Conservation (phyloP, 2,113 vertebrate genomes). For the Ranitomeya variabilis region DNA sequence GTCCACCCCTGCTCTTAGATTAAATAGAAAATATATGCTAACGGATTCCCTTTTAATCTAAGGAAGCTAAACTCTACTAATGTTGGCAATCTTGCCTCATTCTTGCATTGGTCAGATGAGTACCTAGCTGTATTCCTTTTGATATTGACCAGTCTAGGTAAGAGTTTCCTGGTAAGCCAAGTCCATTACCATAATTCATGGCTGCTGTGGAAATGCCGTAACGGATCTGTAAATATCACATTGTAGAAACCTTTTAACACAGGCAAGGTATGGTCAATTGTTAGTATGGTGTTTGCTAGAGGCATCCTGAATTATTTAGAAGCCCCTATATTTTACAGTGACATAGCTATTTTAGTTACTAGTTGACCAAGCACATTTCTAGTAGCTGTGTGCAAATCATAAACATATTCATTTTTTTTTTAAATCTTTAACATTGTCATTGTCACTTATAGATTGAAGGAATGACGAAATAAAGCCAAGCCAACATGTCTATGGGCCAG, state of each 20-base stretch:
- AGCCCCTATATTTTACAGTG: constrained; percentile 10
- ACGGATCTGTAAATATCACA: constrained; percentile 18
- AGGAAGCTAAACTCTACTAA: neutral
- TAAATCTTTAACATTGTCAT: too few relatives aligned
- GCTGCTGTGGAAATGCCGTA: constrained; percentile 16
- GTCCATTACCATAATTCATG: constrained; percentile 28
- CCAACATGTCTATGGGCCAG: too few relatives aligned
- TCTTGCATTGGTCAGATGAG: neutral
- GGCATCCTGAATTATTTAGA: constrained; percentile 26
- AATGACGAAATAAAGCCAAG: too few relatives aligned
- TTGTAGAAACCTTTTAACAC: constrained; percentile 16
- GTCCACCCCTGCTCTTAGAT: too few relatives aligned
- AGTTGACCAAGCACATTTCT: constrained; percentile 32
- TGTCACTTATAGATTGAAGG: too few relatives aligned
- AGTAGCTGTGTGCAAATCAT: too few relatives aligned
- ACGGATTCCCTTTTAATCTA: neutral
- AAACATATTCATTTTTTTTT: too few relatives aligned
- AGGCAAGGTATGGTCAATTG: neutral
- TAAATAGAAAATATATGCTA: neutral
- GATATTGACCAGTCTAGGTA: neutral
- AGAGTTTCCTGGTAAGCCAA: neutral
- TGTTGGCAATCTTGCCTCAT: neutral
- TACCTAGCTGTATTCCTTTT: neutral
- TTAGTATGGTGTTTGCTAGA: neutral
- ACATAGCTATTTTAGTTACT: neutral